Base-by-base conservation (phyloP, 2,888 invertebrate species). In the Thumatha senex region DNA sequence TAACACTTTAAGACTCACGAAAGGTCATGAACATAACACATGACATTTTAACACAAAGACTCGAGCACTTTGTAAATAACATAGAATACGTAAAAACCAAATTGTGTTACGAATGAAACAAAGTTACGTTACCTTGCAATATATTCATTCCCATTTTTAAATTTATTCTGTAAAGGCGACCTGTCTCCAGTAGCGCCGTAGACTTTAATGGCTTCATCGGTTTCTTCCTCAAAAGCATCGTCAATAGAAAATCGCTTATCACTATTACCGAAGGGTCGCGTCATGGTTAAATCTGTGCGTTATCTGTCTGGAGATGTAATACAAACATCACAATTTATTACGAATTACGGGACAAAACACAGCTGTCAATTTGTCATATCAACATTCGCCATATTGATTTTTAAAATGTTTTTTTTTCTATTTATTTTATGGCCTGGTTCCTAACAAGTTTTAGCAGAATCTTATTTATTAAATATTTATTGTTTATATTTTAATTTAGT, bases 161-260 rank as follows among this genome's bases (percentile, higher is more conserved):
- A 84, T 85, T 89, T 89, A 64, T 84, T 88, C 72, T 89, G 86
- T 73, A 95, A 90, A 70, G 95, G 95, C 60, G 95, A 94, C 70
- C 95, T 93, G 80, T 95, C 94, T 59, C 94, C 94, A 43, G 95
- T 95, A 45, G 96, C 93, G 43, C 96, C 96, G 82, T 96, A 96
- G 41, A 96, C 95, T 76, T 95, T 94, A 70, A 96, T 94, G 48
- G 95, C 95, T 79, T 96, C 96, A 74, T 96, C 96, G 41, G 96
- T 96, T 79, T 96, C 96, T 78, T 96, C 96, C 77, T 96, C 96
- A 76, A 96, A 96, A 11, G 96, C 96, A 83, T 96, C 96, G 83
- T 96, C 96, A 70, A 96, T 96, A 45, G 96, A 96, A 86, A 96
- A 96, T 64, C 95, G 91, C 77, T 95, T 95, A 68, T 94, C 94